Evolutionary conservation across 2,113 vertebrate species (phyloP).

Genomic region (Epinephelus cyanopodus): DNA sequence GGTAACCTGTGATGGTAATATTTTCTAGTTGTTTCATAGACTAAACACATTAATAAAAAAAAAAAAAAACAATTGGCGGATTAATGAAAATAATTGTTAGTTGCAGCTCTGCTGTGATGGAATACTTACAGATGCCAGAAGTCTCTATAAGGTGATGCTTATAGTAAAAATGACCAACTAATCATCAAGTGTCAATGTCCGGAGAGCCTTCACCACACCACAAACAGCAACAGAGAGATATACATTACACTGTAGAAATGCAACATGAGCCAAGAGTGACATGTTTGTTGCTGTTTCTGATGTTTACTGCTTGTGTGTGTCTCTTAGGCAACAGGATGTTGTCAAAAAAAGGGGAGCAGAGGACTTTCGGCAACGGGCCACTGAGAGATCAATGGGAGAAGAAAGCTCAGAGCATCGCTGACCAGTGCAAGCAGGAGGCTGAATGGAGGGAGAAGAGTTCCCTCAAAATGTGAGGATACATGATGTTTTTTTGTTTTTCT

Average conservation of each 20-base stretch:
- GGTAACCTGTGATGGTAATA: not conserved
- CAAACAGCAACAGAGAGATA: not conserved
- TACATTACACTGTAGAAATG: not conserved
- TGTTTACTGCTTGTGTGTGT: not conserved
- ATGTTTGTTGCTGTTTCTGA: not conserved
- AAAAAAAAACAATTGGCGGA: too few relatives aligned
- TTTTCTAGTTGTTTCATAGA: too few relatives aligned
- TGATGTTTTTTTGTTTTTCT: not conserved
- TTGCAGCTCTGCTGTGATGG: not conserved
- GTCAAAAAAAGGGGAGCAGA: constrained; percentile 57
- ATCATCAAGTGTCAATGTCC: not conserved
- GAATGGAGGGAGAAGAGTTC: constrained; percentile 66
- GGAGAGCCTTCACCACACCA: not conserved
- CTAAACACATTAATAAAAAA: too few relatives aligned
- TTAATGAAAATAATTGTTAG: not conserved
- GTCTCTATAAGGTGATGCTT: not conserved
- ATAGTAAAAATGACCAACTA: not conserved
- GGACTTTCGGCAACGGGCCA: constrained; percentile 49
- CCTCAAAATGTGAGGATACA: constrained; percentile 60
- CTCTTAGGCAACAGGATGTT: constrained; percentile 58
- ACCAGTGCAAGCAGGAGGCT: constrained; percentile 67
- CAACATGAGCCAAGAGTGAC: not conserved
- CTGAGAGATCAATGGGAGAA: constrained; percentile 78
- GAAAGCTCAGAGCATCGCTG: constrained; percentile 54
- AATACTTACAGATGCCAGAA: not conserved